Evolutionary conservation across 2,113 vertebrate species (phyloP).

Genomic region (Indicator indicator): DNA sequence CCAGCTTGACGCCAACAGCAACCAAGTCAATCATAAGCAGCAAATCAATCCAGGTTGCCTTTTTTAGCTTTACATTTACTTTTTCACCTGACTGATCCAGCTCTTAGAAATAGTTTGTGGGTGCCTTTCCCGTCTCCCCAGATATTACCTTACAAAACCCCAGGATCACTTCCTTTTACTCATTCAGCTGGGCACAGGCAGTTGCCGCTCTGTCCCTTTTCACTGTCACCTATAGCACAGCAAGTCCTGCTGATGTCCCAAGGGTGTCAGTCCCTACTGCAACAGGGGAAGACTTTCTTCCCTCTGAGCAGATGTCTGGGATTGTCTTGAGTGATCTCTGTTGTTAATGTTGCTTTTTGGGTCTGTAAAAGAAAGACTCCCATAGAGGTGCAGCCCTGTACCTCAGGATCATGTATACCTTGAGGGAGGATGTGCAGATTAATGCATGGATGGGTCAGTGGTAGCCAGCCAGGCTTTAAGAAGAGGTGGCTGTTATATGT

Average conservation of each 20-base stretch:
- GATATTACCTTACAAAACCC: not conserved
- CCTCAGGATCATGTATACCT: not conserved
- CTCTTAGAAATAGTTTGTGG: not conserved
- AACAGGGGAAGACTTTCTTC: not conserved
- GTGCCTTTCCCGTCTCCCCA: not conserved
- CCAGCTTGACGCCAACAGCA: conserved; percentile 11
- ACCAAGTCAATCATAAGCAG: not conserved
- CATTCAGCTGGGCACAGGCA: not conserved
- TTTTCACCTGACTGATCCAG: not conserved
- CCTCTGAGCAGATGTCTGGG: not conserved
- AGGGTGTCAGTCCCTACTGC: not conserved
- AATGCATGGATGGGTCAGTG: accelerated
- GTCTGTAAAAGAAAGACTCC: not conserved
- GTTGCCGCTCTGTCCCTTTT: not conserved
- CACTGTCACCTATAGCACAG: not conserved
- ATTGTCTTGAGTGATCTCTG: not conserved
- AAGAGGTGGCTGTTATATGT: not conserved
- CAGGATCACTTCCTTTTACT: not conserved
- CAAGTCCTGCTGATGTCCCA: not conserved
- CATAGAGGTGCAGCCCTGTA: not conserved
- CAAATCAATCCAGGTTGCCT: not conserved
- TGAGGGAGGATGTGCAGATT: not conserved
- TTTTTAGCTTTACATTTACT: not conserved
- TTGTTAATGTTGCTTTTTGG: not conserved
- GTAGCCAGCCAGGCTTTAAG: not conserved